Conservation (phyloP, 2,888 invertebrate species). For the Pomacea canaliculata region DNA sequence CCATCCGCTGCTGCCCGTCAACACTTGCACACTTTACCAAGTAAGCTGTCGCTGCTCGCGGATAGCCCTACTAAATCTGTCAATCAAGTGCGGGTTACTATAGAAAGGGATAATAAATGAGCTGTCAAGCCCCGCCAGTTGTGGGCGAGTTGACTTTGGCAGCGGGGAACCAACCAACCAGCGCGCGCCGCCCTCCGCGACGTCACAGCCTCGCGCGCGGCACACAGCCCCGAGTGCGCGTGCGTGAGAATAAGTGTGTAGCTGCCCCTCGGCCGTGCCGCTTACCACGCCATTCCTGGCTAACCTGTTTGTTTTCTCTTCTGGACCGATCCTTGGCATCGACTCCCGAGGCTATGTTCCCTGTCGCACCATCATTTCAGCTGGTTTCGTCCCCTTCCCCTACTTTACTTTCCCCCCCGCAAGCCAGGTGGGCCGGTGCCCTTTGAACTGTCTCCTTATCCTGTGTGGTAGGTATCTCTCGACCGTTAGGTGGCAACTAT, state of each 20-base stretch:
- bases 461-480: no score
- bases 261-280: no score
- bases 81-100: conserved; percentile 56
- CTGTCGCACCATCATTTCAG: no score
- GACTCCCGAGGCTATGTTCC: no score
- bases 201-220: conserved; percentile 27
- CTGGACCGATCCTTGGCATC: no score
- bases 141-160: conserved; percentile 42
- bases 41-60: conserved; percentile 60
- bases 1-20: conserved; percentile 52
- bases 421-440: no score
- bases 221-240: background rate
- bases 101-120: conserved; percentile 56
- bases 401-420: no score
- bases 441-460: no score
- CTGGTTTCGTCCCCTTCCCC: no score
- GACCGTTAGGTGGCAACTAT: no score
- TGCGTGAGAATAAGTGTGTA: background rate
- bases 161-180: conserved; percentile 36
- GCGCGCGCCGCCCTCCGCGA: conserved; percentile 30
- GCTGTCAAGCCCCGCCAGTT: conserved; percentile 55
- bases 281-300: no score
- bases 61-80: conserved; percentile 61
- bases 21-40: conserved; percentile 60
- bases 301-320: no score